Base-by-base conservation (phyloP, 2,113 vertebrate species). In the Suricata suricatta region DNA sequence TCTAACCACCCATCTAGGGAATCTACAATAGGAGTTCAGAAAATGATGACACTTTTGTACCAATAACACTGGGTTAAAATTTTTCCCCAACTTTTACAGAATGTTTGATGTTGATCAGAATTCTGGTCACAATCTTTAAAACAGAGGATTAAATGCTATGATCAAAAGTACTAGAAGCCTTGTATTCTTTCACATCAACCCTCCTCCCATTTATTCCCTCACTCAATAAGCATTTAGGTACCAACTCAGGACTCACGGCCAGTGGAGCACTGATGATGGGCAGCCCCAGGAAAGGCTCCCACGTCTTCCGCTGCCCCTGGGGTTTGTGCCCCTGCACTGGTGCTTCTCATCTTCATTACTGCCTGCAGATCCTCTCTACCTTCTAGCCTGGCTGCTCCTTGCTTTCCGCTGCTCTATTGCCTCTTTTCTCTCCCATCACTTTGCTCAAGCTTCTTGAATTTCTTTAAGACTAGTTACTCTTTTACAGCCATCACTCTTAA, bases 91-190 rank as follows among this genome's bases (percentile, higher is more conserved):
- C 6, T 86, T 95, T 91, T 77, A 95, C 52, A 41, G 50, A 64
- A 44, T 95, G 17, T 69, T 93, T 38, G 50, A 82, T 60, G 76
- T 27, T 88, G 54, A 85, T 91, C 68, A 95, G 81, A 91, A 77
- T 84, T 92, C 63, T 77, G 84, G 29, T 85, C 66, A 79, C 29
- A 25, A 47, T 19, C 91, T 93, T 95, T 90, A 74, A 66, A 94
- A 69, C 12, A 71, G 57, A 87, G 12, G 29, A 33, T 63, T 89
- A 25, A 76, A 54, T 31, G 31, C 44, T 41, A 72, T 16, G 31
- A 38, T 66, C 71, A 95, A 69, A 50, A 94, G 86, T 60, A 38
- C 31, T 31, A n/a, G 81, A 38, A 72, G 25, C 3, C 50, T 25
- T 29, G 15, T 27, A 21, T 93, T 64, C 57, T 77, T 84, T 95